Percentiles rank a stretch among this genome's conserved stretches.
phyloP scores from a whole-genome alignment of 1,140 invertebrate species.

The Acromyrmex echinatior region DNA sequence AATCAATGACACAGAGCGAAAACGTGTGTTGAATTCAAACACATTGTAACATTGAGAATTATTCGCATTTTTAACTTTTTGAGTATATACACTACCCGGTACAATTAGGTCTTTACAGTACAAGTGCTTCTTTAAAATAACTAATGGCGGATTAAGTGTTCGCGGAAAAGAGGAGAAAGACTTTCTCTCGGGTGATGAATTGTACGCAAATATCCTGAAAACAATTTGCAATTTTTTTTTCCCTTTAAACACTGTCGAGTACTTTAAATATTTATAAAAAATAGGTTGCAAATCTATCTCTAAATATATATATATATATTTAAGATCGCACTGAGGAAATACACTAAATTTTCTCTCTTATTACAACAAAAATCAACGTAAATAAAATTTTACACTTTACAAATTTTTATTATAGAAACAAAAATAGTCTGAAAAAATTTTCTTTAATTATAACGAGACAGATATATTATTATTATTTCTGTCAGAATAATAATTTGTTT shows the following conservation, averaged over 20 bases:
- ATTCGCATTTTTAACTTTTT: slow-evolving; percentile 23
- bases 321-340: neutral
- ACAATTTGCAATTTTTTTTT: slow-evolving; percentile 21
- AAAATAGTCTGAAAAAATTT: neutral
- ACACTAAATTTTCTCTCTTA: neutral
- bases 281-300: slow-evolving; percentile 12
- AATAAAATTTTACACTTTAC: neutral
- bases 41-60: neutral
- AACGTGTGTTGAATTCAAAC: slow-evolving; percentile 29
- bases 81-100: neutral
- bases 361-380: neutral
- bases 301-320: neutral
- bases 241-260: slow-evolving; percentile 5
- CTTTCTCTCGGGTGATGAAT: slow-evolving; percentile 32
- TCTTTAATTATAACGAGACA: neutral
- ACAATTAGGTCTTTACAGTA: slow-evolving; percentile 28
- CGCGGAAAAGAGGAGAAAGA: slow-evolving; percentile 44
- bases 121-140: slow-evolving; percentile 26
- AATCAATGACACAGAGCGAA: neutral
- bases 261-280: slow-evolving; percentile 67
- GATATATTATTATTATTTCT: neutral
- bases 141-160: slow-evolving; percentile 57
- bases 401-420: neutral
- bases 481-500: neutral
- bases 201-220: slow-evolving; percentile 46